phyloP scores from a whole-genome alignment of 2,888 invertebrate genomes.

The Lamproptera curius region DNA sequence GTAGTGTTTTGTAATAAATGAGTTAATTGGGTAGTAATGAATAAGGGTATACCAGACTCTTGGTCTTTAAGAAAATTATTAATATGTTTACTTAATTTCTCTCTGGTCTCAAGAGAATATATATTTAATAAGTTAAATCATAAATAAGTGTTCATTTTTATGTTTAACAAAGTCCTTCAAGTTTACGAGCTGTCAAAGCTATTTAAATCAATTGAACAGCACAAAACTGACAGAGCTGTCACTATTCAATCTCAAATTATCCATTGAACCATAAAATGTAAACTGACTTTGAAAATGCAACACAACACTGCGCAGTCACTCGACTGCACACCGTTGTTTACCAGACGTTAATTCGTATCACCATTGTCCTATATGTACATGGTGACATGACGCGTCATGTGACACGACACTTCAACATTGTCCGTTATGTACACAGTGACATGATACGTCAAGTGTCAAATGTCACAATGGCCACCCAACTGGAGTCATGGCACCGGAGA shows the following conservation, averaged over 20 bases:
- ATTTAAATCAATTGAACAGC: too few relatives aligned
- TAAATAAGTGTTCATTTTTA: too few relatives aligned
- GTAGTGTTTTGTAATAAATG: too few relatives aligned
- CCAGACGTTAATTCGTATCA: constrained; percentile 4
- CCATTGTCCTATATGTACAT: constrained; percentile 5
- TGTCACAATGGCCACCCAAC: constrained; percentile 25
- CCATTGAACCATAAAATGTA: constrained; percentile 4
- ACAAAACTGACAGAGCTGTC: too few relatives aligned
- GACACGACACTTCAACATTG: constrained; percentile 21
- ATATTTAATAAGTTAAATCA: too few relatives aligned
- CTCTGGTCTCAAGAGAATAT: too few relatives aligned
- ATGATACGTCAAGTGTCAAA: constrained; percentile 25
- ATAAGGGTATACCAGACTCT: too few relatives aligned
- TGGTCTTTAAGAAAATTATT: too few relatives aligned
- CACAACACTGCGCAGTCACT: constrained; percentile 2
- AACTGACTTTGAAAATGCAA: constrained; percentile 7
- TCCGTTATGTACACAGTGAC: constrained; percentile 5
- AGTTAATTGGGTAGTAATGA: too few relatives aligned
- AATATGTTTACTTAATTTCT: too few relatives aligned
- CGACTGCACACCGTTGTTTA: constrained; percentile 10
- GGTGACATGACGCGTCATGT: constrained; percentile 13
- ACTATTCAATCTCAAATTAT: not conserved
- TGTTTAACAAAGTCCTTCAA: too few relatives aligned
- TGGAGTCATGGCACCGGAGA: constrained; percentile 7
- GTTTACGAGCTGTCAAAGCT: too few relatives aligned